Conservation (phyloP, 2,113 vertebrate species). For the zebrafish (Danio rerio) region DNA sequence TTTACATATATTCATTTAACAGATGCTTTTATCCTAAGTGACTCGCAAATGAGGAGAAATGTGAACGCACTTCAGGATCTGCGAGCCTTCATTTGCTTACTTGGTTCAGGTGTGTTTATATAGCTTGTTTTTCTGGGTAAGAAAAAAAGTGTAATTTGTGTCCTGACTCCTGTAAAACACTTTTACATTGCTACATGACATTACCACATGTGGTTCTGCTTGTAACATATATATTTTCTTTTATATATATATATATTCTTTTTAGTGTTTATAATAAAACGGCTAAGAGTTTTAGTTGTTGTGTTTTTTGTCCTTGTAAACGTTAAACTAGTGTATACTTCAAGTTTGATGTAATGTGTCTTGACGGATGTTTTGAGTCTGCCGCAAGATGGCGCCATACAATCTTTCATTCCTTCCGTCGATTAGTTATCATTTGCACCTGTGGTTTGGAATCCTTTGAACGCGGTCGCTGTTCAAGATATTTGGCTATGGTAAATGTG, state of each 20-base stretch:
- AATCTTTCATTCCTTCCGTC: background rate
- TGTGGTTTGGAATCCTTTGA: background rate
- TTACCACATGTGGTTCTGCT: background rate
- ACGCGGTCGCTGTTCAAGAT: too few species aligned
- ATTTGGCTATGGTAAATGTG: background rate
- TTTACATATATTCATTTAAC: background rate
- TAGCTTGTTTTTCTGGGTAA: background rate
- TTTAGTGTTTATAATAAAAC: background rate
- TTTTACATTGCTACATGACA: background rate
- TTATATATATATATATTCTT: background rate
- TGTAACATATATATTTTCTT: background rate
- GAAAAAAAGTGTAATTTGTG: background rate
- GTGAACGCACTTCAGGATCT: background rate
- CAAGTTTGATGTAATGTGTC: too few species aligned
- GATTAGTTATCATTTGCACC: background rate
- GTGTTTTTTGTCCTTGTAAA: background rate
- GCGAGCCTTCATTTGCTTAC: background rate
- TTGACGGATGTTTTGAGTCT: background rate
- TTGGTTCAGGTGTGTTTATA: background rate
- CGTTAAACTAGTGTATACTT: background rate
- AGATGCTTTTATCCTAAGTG: slow-evolving; percentile 9
- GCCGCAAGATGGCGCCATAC: slow-evolving; percentile 18
- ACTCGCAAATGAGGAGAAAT: background rate
- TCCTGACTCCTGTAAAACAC: background rate
- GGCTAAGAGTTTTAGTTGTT: background rate